phyloP scores from a whole-genome alignment of 2,797 vertebrate species.

The Spondyliosoma cantharus region DNA sequence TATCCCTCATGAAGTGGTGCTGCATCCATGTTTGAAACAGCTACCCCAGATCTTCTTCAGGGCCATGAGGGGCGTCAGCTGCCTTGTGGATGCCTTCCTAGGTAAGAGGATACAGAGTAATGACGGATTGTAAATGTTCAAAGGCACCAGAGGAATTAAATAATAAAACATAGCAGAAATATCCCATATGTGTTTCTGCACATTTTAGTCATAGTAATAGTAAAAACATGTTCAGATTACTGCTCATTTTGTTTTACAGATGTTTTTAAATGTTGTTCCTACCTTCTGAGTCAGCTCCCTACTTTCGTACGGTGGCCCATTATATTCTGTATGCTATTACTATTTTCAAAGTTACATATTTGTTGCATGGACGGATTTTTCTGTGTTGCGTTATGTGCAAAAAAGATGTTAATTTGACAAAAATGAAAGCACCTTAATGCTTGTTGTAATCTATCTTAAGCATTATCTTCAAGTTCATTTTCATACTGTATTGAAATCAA shows the following conservation, averaged over 20 bases:
- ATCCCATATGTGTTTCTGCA: neutral
- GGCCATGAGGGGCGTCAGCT: conserved; percentile 97
- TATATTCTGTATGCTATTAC: neutral
- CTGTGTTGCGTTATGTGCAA: neutral
- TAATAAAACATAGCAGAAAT: neutral
- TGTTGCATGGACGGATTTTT: neutral
- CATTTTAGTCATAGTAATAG: neutral
- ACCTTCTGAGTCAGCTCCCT: neutral
- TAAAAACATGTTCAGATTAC: neutral
- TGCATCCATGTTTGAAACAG: conserved; percentile 96
- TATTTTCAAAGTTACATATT: neutral
- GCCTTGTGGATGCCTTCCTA: conserved; percentile 95
- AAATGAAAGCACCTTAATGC: conserved; percentile 1
- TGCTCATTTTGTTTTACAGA: neutral
- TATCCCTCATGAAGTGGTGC: conserved; percentile 93
- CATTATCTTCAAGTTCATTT: neutral
- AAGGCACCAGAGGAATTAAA: neutral
- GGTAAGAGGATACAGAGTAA: conserved; percentile 81
- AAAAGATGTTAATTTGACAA: neutral
- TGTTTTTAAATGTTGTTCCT: conserved; percentile 1
- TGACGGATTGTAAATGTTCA: neutral
- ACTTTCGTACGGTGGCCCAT: neutral
- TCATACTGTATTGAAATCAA: neutral
- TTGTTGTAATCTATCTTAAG: conserved; percentile 13
- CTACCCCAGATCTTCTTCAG: conserved; percentile 98